phyloP scores from a whole-genome alignment of 2,797 vertebrate species.

The Merluccius polli region DNA sequence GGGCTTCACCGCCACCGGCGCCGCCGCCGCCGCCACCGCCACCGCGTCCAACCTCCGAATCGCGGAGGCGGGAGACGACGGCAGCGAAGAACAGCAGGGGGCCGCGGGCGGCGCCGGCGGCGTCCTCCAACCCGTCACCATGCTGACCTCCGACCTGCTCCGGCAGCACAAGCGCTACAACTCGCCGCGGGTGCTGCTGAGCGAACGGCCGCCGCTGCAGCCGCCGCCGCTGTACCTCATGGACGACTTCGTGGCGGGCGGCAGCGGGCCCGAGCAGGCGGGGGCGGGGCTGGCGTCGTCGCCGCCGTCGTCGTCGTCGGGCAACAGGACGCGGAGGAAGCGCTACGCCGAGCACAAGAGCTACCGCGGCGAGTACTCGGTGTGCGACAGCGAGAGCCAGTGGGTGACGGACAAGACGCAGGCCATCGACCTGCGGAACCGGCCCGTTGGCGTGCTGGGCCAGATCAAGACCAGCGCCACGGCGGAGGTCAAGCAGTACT shows the following conservation, averaged over 20 bases:
- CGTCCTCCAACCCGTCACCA: constrained; percentile 72
- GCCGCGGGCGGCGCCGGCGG: constrained; percentile 19
- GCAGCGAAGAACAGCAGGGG: constrained; percentile 48
- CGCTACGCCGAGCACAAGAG: constrained; percentile 86
- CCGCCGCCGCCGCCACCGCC: too few relatives aligned
- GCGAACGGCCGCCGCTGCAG: constrained; percentile 83
- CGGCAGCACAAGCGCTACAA: constrained; percentile 87
- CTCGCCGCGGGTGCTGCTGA: constrained; percentile 90
- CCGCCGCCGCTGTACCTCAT: constrained; percentile 87
- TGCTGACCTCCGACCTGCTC: constrained; percentile 81
- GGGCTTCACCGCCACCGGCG: background rate
- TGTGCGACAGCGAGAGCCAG: constrained; percentile 92
- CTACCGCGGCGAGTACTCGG: constrained; percentile 91
- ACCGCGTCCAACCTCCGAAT: constrained; percentile 35
- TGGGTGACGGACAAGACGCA: constrained; percentile 93
- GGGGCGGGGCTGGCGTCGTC: background rate
- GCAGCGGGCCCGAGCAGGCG: constrained; percentile 23
- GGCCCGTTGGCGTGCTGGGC: constrained; percentile 82
- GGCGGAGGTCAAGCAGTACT: constrained; percentile 88
- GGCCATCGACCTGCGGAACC: constrained; percentile 83
- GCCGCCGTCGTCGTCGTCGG: constrained; percentile 56
- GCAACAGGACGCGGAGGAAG: constrained; percentile 86
- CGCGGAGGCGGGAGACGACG: constrained; percentile 30
- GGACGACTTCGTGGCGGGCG: constrained; percentile 81
- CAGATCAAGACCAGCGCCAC: constrained; percentile 81